Conservation (phyloP, 2,113 vertebrate species). For the Carlito syrichta region DNA sequence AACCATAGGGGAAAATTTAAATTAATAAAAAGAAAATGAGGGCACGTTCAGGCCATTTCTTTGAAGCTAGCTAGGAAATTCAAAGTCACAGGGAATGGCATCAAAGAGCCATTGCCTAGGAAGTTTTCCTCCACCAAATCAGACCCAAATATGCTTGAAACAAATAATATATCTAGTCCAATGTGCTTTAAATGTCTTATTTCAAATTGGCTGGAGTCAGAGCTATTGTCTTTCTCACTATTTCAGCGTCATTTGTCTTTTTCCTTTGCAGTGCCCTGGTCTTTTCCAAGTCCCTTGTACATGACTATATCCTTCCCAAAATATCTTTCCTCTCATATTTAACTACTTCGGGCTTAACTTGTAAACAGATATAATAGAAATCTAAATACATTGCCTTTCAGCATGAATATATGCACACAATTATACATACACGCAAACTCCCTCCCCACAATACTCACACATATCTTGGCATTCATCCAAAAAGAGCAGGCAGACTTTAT, state of each 20-base stretch:
- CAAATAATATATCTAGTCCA: not conserved
- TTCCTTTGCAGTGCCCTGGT: not conserved
- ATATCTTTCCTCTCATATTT: not conserved
- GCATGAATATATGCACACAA: not conserved
- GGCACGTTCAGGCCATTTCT: slow-evolving; percentile 12
- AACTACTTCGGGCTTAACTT: not conserved
- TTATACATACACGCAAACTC: not conserved
- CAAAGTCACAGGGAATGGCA: not conserved
- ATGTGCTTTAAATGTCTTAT: not conserved
- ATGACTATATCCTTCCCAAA: not conserved
- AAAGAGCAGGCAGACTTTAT: not conserved
- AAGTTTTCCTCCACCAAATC: not conserved
- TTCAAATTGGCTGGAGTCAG: not conserved
- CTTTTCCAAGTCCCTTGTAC: not conserved
- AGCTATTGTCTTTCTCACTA: not conserved
- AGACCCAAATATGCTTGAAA: not conserved
- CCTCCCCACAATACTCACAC: not conserved
- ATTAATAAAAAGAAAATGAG: slow-evolving; percentile 52
- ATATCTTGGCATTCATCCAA: not conserved
- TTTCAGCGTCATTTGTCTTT: not conserved
- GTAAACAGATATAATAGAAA: not conserved
- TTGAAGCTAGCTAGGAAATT: slow-evolving; percentile 21
- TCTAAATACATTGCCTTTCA: not conserved
- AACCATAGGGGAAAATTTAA: slow-evolving; percentile 41
- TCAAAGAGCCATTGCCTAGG: not conserved